phyloP scores from a whole-genome alignment of 2,888 invertebrate genomes.

The Diarsia mendica region DNA sequence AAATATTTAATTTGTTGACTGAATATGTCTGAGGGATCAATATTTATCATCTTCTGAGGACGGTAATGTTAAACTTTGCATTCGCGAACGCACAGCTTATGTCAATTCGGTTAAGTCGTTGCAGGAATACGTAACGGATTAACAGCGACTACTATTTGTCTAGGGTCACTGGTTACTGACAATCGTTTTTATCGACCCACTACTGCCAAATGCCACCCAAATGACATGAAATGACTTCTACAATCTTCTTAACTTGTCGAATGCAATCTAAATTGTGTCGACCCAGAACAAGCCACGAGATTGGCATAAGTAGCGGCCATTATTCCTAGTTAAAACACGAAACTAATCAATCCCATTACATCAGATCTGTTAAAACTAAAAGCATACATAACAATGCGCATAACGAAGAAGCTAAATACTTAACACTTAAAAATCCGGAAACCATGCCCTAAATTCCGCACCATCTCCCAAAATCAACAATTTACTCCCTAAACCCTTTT shows the following conservation, averaged over 20 bases:
- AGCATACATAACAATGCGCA: not conserved
- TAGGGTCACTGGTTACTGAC: not conserved
- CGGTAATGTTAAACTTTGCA: no score
- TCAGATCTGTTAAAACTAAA: slow-evolving; percentile 8
- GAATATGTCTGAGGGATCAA: not conserved
- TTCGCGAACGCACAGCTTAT: not conserved
- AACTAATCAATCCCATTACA: not conserved
- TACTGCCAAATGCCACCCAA: not conserved
- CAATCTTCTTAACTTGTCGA: not conserved
- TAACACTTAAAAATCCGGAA: slow-evolving; percentile 37
- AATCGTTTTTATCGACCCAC: not conserved
- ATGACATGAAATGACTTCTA: no score
- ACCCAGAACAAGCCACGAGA: not conserved
- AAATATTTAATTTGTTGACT: not conserved
- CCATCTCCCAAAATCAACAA: slow-evolving; percentile 28
- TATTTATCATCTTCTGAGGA: no score
- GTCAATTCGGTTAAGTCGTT: not conserved
- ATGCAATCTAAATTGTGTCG: not conserved
- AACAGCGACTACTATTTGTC: not conserved
- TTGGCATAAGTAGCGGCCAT: not conserved
- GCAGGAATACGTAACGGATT: not conserved
- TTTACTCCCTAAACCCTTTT: slow-evolving; percentile 16
- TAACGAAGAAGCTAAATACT: slow-evolving; percentile 11
- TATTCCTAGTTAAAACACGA: not conserved
- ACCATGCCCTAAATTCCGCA: slow-evolving; percentile 27